Percentiles rank a stretch among this genome's conserved stretches.
Evolutionary conservation across 2,888 invertebrate genomes (phyloP).

Genomic region (Parnassius apollo): DNA sequence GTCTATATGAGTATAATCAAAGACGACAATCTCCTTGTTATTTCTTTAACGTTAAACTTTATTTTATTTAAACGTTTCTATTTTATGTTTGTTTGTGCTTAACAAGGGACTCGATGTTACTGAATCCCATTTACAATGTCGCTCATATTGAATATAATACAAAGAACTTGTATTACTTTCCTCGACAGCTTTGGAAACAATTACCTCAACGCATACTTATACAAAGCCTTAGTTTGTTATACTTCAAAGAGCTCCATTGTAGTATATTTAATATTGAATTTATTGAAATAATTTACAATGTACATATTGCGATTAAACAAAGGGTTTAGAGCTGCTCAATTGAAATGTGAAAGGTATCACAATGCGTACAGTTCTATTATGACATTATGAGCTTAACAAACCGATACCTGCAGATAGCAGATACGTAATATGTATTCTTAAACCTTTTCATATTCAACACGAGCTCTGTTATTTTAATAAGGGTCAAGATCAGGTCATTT

Average conservation of each 20-base stretch:
- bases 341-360: neutral
- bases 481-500: neutral
- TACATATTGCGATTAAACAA: neutral
- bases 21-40: neutral
- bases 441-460: neutral
- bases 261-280: neutral
- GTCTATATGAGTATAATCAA: neutral
- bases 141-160: neutral
- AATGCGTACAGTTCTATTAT: neutral
- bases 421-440: neutral
- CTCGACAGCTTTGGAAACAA: neutral
- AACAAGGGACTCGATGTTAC: no score
- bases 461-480: neutral
- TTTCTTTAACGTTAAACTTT: neutral
- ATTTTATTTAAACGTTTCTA: no score
- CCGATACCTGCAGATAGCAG: neutral
- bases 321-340: neutral
- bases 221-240: conserved; percentile 4
- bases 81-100: no score
- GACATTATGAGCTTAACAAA: neutral
- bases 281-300: neutral
- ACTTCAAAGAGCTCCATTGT: neutral
- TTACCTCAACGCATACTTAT: neutral
- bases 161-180: neutral
- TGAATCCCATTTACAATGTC: neutral